Base-by-base conservation (phyloP, 2,797 vertebrate genomes). In the Lerista edwardsae region DNA sequence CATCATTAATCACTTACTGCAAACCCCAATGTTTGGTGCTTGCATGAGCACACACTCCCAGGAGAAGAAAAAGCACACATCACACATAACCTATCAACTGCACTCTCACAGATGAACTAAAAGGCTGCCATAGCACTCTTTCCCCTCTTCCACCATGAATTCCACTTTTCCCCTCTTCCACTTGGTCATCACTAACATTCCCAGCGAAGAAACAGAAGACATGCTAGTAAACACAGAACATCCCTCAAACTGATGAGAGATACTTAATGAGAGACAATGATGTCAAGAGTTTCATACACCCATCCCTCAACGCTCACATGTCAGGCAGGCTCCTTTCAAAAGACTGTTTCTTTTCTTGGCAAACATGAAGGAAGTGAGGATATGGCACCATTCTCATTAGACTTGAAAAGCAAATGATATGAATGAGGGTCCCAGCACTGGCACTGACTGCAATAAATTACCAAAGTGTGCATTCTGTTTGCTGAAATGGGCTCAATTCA, bases 401-500 rank as follows among this genome's bases (percentile, higher is more conserved):
- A 86, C 91, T 90, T 96, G n/a, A 96, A 97, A 96, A 96, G 96
- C 95, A 79, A 91, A 83, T 81, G 91, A 93, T 93, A 84, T 1
- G 80, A 94, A 91, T 74, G 90, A 90, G 92, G 89, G 94, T 94
- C 90, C 90, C 88, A 79, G 71, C 67, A 85, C 14, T 61, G 78
- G 85, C 86, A 90, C 79, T 71, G 90, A 61, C 84, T 64, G 90
- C 94, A 93, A 96, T 97, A 96, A 97, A 96, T 97, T 94, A 96
- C 91, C 86, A 93, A 55, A 93, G 90, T 87, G 89, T 93, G 82
- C 51, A 80, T 94, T 95, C 96, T 96, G 96, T 95, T 96, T 96
- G 93, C 94, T 90, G 92, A 95, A 96, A 96, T 93, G 91, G 89
- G 90, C 89, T 95, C 95, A 93, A 97, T 97, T 96, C 93, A 97